Percentiles rank a stretch among this genome's conserved stretches.
Conservation (phyloP, 2,113 vertebrate species). For the Caloenas nicobarica region DNA sequence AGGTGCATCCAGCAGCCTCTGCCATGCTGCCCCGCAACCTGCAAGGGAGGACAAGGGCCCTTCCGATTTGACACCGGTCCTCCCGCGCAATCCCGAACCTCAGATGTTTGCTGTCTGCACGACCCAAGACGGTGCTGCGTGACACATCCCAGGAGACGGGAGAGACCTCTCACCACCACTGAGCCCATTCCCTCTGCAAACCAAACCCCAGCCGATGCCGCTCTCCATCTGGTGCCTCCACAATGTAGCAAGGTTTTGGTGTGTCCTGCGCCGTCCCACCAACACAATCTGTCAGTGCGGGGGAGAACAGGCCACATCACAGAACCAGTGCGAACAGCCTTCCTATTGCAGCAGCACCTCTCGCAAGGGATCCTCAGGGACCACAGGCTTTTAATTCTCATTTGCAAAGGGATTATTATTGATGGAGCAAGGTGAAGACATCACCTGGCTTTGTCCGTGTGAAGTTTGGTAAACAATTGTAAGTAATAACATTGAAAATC, state of each 20-base stretch:
- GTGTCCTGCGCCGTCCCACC: background rate
- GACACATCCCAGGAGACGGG: background rate
- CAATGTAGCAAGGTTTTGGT: rapidly evolving
- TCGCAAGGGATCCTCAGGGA: background rate
- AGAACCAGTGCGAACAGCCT: background rate
- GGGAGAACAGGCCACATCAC: background rate
- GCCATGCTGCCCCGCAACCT: background rate
- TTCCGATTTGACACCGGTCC: background rate
- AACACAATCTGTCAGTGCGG: background rate
- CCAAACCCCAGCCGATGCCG: background rate
- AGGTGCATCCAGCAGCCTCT: background rate
- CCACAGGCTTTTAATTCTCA: background rate
- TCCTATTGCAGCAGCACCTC: background rate
- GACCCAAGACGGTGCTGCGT: background rate
- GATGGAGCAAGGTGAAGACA: background rate
- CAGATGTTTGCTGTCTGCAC: background rate
- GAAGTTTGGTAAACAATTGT: background rate
- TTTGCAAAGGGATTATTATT: background rate
- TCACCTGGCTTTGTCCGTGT: background rate
- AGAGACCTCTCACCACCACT: background rate
- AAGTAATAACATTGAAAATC: background rate
- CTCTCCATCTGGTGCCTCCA: background rate
- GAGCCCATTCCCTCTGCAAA: background rate
- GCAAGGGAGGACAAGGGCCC: background rate
- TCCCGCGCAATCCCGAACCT: background rate